Base-by-base conservation (phyloP, 2,113 vertebrate species). In the Chloebia gouldiae region DNA sequence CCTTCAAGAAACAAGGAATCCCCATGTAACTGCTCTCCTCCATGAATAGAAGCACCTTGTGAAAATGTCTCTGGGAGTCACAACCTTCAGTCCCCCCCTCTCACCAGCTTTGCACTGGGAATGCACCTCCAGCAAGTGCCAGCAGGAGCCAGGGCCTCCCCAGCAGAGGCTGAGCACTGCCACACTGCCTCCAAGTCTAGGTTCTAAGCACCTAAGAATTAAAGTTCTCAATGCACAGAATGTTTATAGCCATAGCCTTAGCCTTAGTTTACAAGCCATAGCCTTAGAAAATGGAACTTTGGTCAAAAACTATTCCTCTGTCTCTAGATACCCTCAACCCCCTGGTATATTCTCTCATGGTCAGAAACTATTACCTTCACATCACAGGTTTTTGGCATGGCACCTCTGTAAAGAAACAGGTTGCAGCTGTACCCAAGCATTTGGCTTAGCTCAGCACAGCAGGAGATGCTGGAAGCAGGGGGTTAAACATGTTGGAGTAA, bases 401-500 rank as follows among this genome's bases (percentile, higher is more conserved):
- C 30, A 80, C 42, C 60, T 88, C 78, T 40, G 39, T 61, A 66
- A 80, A 61, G 71, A 80, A 73, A 82, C 35, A 66, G 47, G 40
- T 23, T 79, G 81, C 89, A 72, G 81, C 89, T 84, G 92, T 57
- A 45, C 57, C 76, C 40, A 13, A 61, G 63, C 1, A 3, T 54
- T 90, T 81, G 82, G 75, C 64, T 83, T 9, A 10, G 54, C 50
- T 72, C 21, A 61, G 87, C 77, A 1, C 65, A 64, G 96, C 45
- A 15, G 78, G 95, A 94, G 88, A 42, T 39, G 59, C 66, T 97
- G 92, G 64, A 73, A 95, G 72, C 71, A 90, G 80, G 72, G 95
- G 90, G 95, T 97, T 97, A 96, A 60, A 97, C 56, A 4, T 21
- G 47, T 51, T 27, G 7, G 88, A 82, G 51, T 28, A 94, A 95